A percentile compares a stretch with the other conserved stretches of the same genome.
Evolutionary conservation across 2,888 invertebrate genomes (phyloP).

Genomic region (Leptinotarsa tumamoca): DNA sequence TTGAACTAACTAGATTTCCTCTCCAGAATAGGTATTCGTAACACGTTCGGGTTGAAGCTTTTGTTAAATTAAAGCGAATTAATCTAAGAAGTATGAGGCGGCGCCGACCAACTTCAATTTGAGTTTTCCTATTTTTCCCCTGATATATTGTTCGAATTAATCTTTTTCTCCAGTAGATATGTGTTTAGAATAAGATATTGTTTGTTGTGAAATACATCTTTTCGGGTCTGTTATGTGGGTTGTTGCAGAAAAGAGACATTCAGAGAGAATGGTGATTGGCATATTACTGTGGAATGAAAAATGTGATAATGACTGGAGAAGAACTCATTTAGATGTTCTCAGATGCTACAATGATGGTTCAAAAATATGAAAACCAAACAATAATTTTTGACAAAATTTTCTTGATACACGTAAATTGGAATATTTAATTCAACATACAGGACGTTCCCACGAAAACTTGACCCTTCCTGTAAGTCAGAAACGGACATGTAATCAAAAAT

Average conservation of each 20-base stretch:
- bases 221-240: not conserved
- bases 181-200: conserved; percentile 37
- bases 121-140: conserved; percentile 51
- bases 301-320: no score
- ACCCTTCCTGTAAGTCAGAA: no score
- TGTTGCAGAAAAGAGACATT: not conserved
- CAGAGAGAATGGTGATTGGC: not conserved
- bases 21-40: conserved; percentile 55
- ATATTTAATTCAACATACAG: no score
- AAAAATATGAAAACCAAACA: no score
- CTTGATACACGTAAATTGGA: no score
- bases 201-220: not conserved
- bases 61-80: conserved; percentile 61
- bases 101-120: conserved; percentile 50
- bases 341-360: no score
- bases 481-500: no score
- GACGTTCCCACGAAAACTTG: no score
- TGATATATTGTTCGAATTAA: conserved; percentile 51
- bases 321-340: no score
- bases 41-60: conserved; percentile 59
- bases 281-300: no score
- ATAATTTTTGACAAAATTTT: no score
- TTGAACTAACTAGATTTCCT: conserved; percentile 60
- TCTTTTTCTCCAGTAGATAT: conserved; percentile 42
- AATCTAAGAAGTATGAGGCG: conserved; percentile 55